These are phyloP conservation scores for Hartigia nigra DNA, from an alignment of 2,888 invertebrate genomes.

Conservation along the genomic window DNA sequence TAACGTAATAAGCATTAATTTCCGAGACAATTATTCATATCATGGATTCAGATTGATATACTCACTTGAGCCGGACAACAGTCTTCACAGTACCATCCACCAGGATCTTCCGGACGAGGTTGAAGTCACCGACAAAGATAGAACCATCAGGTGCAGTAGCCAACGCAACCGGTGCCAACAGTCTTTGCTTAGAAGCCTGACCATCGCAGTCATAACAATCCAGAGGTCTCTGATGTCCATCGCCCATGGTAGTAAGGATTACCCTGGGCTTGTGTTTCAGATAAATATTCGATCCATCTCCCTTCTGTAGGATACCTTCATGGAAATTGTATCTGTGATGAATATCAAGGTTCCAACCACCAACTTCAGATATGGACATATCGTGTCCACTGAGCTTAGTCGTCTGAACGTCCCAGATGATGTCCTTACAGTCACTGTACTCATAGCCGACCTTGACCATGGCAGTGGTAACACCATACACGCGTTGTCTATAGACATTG, in stretches of 20 bases:
- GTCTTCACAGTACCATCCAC: slow-evolving; percentile 87
- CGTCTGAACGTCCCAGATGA: slow-evolving; percentile 96
- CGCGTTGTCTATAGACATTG: slow-evolving; percentile 95
- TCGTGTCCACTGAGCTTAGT: slow-evolving; percentile 96
- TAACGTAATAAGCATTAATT: background rate
- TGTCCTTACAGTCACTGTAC: slow-evolving; percentile 90
- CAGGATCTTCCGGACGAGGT: slow-evolving; percentile 87
- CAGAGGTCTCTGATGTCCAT: slow-evolving; percentile 88
- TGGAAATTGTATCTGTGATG: slow-evolving; percentile 98
- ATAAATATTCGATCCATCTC: slow-evolving; percentile 96
- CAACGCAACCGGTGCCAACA: slow-evolving; percentile 92
- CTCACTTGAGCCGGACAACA: slow-evolving; percentile 84
- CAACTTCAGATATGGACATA: slow-evolving; percentile 96
- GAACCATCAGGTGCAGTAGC: slow-evolving; percentile 93
- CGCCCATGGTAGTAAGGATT: slow-evolving; percentile 91
- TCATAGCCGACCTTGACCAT: slow-evolving; percentile 96
- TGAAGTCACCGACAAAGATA: slow-evolving; percentile 95
- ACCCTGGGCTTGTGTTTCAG: slow-evolving; percentile 92
- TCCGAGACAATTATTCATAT: background rate
- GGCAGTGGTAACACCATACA: slow-evolving; percentile 96
- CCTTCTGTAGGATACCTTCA: slow-evolving; percentile 97
- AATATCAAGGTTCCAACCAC: slow-evolving; percentile 97
- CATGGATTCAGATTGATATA: slow-evolving; percentile 34
- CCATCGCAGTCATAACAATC: slow-evolving; percentile 88
- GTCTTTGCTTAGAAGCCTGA: slow-evolving; percentile 80